Evolutionary conservation across 2,797 vertebrate species (phyloP), one percentile per base, ranked within the genome.

Genomic region (Siniperca scherzeri): DNA sequence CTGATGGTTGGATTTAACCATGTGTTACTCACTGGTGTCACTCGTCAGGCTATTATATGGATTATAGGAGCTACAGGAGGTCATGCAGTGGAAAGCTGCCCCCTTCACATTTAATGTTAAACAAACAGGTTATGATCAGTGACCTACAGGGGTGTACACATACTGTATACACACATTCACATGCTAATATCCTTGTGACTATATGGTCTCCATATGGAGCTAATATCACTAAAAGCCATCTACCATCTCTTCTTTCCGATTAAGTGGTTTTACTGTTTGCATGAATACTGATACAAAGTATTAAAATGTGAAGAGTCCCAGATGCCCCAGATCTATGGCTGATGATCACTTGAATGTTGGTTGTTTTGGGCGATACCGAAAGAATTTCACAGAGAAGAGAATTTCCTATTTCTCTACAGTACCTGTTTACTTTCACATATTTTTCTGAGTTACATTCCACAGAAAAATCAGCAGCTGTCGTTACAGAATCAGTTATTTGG

Each of bases 1-100:
- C 5, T 59, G 12, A 69, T 30, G 55, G 17, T 21, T 57, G 14
- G 2, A 16, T 19, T 50, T 42, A 27, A 46, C 42, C 62, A 22
- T 59, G 25, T 44, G 21, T 52, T 59, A 14, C 59, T 22, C 13
- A 46, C 25, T 22, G 96, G 97, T 74, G 7, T 46, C 22, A 27
- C 68, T 62, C 22, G 25, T 42, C 10, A 22, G 14, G 12, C 13
- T 8, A 4, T 46, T 36, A 8, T 8, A 57, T 60, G 17, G 21
- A 50, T 59, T n/a, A 53, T 14, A 42, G 38, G 16, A 27, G 53
- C 16, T 27, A n/a, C 46, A 2, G 2, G 33, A 59, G 10, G 14
- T 56, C 62, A 36, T 42, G 5, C 48, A 27, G 7, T 27, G 30
- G 27, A 33, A 38, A 44, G 4, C 53, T 38, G 3, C 9, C 33